phyloP scores from a whole-genome alignment of 2,888 invertebrate genomes.

The Drosophila helvetica region DNA sequence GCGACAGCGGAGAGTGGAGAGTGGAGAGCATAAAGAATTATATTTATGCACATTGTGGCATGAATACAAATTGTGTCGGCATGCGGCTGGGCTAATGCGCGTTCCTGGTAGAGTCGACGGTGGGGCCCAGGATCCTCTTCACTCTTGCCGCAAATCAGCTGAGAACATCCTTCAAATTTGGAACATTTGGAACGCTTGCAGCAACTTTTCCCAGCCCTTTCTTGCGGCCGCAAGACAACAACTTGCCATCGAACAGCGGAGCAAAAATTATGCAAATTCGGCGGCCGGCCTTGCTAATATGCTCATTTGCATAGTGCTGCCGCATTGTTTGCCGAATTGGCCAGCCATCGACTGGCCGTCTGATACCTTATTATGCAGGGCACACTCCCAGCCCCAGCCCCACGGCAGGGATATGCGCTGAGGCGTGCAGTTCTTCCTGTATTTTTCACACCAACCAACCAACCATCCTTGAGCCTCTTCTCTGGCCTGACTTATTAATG shows the following conservation, averaged over 20 bases:
- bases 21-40: constrained; percentile 66
- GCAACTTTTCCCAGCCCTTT: constrained; percentile 31
- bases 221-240: constrained; percentile 38
- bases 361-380: constrained; percentile 67
- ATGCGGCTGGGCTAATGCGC: constrained; percentile 53
- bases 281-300: constrained; percentile 62
- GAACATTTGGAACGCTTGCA: constrained; percentile 29
- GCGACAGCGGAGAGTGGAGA: constrained; percentile 12
- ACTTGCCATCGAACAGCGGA: constrained; percentile 27
- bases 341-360: constrained; percentile 29
- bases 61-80: constrained; percentile 59
- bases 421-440: constrained; percentile 61
- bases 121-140: constrained; percentile 19
- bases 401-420: constrained; percentile 55
- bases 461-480: constrained; percentile 24
- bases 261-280: constrained; percentile 71
- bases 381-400: constrained; percentile 45
- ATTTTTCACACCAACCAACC: constrained; percentile 42
- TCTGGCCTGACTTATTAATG: constrained; percentile 72
- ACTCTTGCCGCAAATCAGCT: constrained; percentile 56
- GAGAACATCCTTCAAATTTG: constrained; percentile 47
- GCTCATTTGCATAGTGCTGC: constrained; percentile 68
- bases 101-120: constrained; percentile 11
- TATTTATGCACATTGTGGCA: constrained; percentile 65
- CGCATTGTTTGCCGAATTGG: constrained; percentile 70